phyloP scores from a whole-genome alignment of 1,140 invertebrate genomes.

The Bombus affinis region DNA sequence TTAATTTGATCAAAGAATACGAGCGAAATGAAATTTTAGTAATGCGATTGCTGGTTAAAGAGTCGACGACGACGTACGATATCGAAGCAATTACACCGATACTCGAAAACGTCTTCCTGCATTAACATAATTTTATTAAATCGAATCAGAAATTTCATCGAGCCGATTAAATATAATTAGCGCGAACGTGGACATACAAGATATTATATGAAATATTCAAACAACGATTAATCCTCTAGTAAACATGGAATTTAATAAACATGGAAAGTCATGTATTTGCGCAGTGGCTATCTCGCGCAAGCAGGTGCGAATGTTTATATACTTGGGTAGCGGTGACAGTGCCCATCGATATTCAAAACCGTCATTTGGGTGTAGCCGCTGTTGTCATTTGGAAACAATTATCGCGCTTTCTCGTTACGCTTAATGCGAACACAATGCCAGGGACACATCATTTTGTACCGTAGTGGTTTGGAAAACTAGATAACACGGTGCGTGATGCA shows the following conservation, averaged over 20 bases:
- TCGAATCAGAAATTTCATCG: neutral
- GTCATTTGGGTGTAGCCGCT: conserved; percentile 56
- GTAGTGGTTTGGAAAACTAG: conserved; percentile 69
- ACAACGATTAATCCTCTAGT: conserved; percentile 14
- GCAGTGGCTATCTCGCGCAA: conserved; percentile 50
- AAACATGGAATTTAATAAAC: conserved; percentile 37
- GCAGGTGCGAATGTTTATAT: conserved; percentile 55
- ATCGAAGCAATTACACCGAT: neutral
- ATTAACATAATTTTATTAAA: neutral
- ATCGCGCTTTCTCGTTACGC: conserved; percentile 64
- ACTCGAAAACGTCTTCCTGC: neutral
- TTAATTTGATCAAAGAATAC: neutral
- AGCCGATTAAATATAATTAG: neutral
- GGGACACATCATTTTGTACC: conserved; percentile 65
- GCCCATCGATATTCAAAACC: conserved; percentile 68
- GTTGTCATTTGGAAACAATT: conserved; percentile 71
- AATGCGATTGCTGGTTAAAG: neutral
- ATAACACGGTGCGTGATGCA: conserved; percentile 65
- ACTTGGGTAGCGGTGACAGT: conserved; percentile 10
- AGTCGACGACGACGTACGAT: neutral
- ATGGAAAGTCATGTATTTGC: conserved; percentile 47
- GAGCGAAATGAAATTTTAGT: neutral
- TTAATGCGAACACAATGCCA: conserved; percentile 58
- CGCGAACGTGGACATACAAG: too few relatives aligned
- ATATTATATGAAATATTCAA: conserved; percentile 23